A percentile compares a stretch with the other conserved stretches of the same genome.
phyloP scores from a whole-genome alignment of 2,797 vertebrate genomes.

The Saxicola maurus region DNA sequence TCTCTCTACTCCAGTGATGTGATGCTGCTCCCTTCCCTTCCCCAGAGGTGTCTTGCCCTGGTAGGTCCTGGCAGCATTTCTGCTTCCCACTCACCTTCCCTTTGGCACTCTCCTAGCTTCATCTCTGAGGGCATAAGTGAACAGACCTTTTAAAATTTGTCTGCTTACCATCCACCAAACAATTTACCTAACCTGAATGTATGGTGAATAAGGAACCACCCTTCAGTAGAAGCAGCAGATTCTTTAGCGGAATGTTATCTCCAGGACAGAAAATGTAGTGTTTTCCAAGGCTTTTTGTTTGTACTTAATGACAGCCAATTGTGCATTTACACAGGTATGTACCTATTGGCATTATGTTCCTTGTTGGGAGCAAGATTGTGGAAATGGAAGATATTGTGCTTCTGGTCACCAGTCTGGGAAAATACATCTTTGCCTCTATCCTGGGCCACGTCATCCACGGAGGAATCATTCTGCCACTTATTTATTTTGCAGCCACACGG shows the following conservation, averaged over 20 bases:
- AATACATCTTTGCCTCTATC: conserved; percentile 95
- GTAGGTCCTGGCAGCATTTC: background rate
- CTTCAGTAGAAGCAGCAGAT: background rate
- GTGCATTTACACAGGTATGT: conserved; percentile 84
- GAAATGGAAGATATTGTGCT: conserved; percentile 93
- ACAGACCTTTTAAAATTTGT: background rate
- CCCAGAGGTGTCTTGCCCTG: background rate
- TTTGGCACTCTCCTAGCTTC: background rate
- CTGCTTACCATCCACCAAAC: background rate
- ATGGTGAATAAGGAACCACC: background rate
- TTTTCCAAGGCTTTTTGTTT: background rate
- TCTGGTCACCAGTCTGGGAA: conserved; percentile 92
- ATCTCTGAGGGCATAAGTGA: background rate
- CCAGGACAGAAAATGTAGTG: accelerated
- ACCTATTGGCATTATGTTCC: conserved; percentile 94
- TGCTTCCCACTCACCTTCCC: background rate
- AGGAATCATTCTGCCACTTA: conserved; percentile 88
- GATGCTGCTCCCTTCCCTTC: background rate
- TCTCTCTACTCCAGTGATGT: background rate
- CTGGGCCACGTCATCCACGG: conserved; percentile 95
- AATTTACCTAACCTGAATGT: background rate
- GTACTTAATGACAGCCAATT: background rate
- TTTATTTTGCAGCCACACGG: conserved; percentile 90
- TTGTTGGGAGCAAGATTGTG: conserved; percentile 97
- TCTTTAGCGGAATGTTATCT: background rate